Evolutionary conservation across 2,888 invertebrate species (phyloP).

Genomic region (Mesochorus sp.): DNA sequence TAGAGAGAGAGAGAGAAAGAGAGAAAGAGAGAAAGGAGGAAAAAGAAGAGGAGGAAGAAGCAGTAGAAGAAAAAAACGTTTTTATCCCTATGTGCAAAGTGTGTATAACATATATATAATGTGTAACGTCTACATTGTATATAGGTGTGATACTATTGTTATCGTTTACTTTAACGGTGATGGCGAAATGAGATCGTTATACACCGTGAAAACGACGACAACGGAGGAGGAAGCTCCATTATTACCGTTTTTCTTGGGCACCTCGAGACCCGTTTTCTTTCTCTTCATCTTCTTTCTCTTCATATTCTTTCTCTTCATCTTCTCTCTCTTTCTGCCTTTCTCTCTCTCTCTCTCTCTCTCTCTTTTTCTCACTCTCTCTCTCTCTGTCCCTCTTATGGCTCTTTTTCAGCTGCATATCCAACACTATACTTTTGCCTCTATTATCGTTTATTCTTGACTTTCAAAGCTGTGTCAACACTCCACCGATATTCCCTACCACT

Average conservation of each 20-base stretch:
- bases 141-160: conserved; percentile 32
- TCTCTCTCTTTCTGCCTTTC: conserved; percentile 40
- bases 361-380: conserved; percentile 54
- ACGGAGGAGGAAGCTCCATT: conserved; percentile 41
- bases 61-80: neutral
- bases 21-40: neutral
- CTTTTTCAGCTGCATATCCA: conserved; percentile 12
- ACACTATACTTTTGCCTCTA: conserved; percentile 19
- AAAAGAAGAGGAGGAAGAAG: neutral
- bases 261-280: conserved; percentile 39
- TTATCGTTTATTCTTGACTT: conserved; percentile 49
- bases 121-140: conserved; percentile 19
- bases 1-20: neutral
- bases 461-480: conserved; percentile 6
- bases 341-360: conserved; percentile 59
- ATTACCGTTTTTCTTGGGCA: conserved; percentile 51
- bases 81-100: conserved; percentile 5
- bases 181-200: conserved; percentile 46
- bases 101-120: neutral
- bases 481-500: conserved; percentile 52
- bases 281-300: conserved; percentile 53
- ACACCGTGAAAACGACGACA: conserved; percentile 21
- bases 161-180: conserved; percentile 50
- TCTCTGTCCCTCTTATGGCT: conserved; percentile 45
- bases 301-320: conserved; percentile 28